phyloP scores from a whole-genome alignment of 2,113 vertebrate species.

The Tachysurus fulvidraco region DNA sequence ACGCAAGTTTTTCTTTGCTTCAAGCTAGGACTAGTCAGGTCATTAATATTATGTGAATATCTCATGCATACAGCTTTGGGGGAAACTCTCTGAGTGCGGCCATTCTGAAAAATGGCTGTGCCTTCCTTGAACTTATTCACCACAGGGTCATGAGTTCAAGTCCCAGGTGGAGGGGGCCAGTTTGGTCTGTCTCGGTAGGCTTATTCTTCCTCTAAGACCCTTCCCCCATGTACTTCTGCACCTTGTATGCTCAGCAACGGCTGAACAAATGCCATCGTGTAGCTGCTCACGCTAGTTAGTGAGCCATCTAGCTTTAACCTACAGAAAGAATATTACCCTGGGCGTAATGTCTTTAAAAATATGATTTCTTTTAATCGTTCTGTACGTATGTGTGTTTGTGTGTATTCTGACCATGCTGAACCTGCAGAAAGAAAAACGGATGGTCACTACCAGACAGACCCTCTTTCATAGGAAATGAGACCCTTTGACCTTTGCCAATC shows the following conservation, averaged over 20 bases:
- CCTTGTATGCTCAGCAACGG: conserved; percentile 48
- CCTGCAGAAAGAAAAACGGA: conserved; percentile 43
- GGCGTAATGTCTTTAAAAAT: not conserved
- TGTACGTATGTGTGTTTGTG: conserved; percentile 14
- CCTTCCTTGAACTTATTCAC: conserved; percentile 73
- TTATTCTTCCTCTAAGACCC: conserved; percentile 45
- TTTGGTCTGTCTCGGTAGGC: conserved; percentile 39
- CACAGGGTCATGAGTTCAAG: conserved; percentile 73
- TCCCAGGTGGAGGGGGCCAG: conserved; percentile 65
- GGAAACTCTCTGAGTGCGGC: conserved; percentile 15
- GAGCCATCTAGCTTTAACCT: not conserved
- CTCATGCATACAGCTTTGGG: not conserved
- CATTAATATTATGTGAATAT: not conserved
- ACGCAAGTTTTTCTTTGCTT: not conserved
- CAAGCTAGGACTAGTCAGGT: not conserved
- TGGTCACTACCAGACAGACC: conserved; percentile 52
- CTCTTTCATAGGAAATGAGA: conserved; percentile 76
- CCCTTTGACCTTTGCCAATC: conserved; percentile 76
- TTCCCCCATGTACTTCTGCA: conserved; percentile 49
- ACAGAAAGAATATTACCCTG: not conserved
- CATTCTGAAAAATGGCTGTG: conserved; percentile 57
- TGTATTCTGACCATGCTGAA: conserved; percentile 1
- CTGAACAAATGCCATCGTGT: conserved; percentile 30
- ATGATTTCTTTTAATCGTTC: not conserved
- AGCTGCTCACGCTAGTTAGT: not conserved